phyloP scores from a whole-genome alignment of 2,888 invertebrate species.

The Cephus pygmeus region DNA sequence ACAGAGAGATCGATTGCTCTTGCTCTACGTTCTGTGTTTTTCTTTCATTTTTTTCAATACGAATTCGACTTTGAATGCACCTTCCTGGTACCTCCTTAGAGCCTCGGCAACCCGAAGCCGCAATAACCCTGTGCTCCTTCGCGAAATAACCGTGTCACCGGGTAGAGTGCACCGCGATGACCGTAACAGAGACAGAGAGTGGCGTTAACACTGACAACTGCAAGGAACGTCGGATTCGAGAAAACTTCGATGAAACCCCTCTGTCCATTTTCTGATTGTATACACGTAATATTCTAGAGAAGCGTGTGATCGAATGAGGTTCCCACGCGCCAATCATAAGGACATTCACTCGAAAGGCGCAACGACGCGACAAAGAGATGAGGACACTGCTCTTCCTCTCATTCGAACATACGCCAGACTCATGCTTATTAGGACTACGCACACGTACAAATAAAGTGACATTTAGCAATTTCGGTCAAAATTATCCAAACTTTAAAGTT shows the following conservation, averaged over 20 bases:
- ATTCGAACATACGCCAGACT: background rate
- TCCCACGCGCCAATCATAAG: no score
- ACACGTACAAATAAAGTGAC: background rate
- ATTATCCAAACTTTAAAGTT: background rate
- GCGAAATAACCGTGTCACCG: background rate
- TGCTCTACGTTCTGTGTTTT: background rate
- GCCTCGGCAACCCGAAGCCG: no score
- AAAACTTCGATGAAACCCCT: slow-evolving; percentile 37
- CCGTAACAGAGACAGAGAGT: background rate
- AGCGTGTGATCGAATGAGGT: slow-evolving; percentile 37
- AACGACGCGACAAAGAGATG: no score
- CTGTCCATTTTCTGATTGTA: slow-evolving; percentile 52
- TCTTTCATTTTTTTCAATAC: no score
- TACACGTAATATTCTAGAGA: slow-evolving; percentile 31
- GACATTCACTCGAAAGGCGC: no score
- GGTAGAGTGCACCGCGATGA: background rate
- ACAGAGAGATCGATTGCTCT: slow-evolving; percentile 49
- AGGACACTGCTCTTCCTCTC: background rate
- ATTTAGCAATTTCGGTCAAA: background rate
- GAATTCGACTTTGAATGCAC: no score
- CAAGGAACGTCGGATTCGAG: background rate
- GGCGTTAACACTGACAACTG: background rate
- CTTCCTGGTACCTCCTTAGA: no score
- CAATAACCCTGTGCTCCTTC: background rate
- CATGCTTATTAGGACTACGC: background rate